Evolutionary conservation across 2,888 invertebrate genomes (phyloP), one percentile per base, ranked within the genome.

Genomic region (Drosophila austrosaltans): DNA sequence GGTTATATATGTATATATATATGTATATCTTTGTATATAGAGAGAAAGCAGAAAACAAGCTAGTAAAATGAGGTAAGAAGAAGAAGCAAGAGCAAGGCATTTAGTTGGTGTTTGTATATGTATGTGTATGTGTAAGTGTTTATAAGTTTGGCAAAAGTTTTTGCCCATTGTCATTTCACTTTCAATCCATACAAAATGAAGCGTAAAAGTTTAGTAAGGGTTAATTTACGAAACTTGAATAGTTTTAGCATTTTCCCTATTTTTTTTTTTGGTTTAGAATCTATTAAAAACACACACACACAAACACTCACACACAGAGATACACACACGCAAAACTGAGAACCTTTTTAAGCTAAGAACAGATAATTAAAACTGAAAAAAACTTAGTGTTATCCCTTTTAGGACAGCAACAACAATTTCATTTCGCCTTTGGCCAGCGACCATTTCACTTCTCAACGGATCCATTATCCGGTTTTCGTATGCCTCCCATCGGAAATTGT

Each of bases 371-470:
- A 92, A 92, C 90, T 92, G 87, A 92, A 90, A 91, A 91, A 89
- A 91, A 94, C 93, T 88, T 94, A 97, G 96, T 97, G 96, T 94
- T 97, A 93, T 96, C 96, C 93, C 95, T 97, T 95, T 94, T 96
- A 98, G 98, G 98, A 94, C 97, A 97, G 93, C 98, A 98, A 93
- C 97, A 98, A 93, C 97, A 97, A 94, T 97, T 98, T 93, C 97
- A 98, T 93, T 97, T 98, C 93, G 97, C 97, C 89, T 96, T 96
- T 84, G 96, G 97, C 53, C 97, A 97, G 92, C 94, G 97, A 77
- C 97, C 97, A 64, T 96, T 97, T 92, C 96, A 97, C 69, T 97
- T 98, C 90, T 97, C 97, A 80, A 95, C 97, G 67, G 97, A 97
- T 93, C 97, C 97, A 48, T 94, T 97, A 58, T 96, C 97, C 56